Percentiles rank a stretch among this genome's conserved stretches.
phyloP scores from a whole-genome alignment of 2,888 invertebrate species.

The Synanthedon formicaeformis region DNA sequence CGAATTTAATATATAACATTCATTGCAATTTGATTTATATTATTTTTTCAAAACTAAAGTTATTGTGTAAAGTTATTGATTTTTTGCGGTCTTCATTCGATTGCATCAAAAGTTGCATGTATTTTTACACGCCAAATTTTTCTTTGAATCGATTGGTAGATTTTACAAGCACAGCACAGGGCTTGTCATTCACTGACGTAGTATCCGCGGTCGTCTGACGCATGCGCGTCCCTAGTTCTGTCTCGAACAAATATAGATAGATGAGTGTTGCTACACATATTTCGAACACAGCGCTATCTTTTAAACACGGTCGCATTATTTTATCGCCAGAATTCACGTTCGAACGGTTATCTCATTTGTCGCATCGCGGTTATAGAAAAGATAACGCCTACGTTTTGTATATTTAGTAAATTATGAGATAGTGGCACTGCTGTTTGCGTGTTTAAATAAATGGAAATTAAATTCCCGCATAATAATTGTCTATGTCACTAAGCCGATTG shows the following conservation, averaged over 20 bases:
- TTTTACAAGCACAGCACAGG: slow-evolving; percentile 51
- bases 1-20: too few species aligned
- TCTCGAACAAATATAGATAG: slow-evolving; percentile 58
- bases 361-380: slow-evolving; percentile 50
- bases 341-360: slow-evolving; percentile 55
- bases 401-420: slow-evolving; percentile 60
- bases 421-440: slow-evolving; percentile 39
- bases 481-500: slow-evolving; percentile 24
- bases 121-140: slow-evolving; percentile 28
- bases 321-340: slow-evolving; percentile 45
- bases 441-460: slow-evolving; percentile 56
- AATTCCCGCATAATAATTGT: slow-evolving; percentile 44
- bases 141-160: slow-evolving; percentile 62
- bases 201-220: slow-evolving; percentile 46
- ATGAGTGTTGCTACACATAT: slow-evolving; percentile 47
- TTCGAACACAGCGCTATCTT: slow-evolving; percentile 46
- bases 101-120: too few species aligned
- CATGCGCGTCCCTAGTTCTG: slow-evolving; percentile 68
- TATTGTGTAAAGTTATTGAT: too few species aligned
- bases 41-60: too few species aligned
- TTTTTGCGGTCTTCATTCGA: too few species aligned
- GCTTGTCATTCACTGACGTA: slow-evolving; percentile 67
- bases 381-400: slow-evolving; percentile 46
- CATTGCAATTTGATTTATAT: too few species aligned
- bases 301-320: slow-evolving; percentile 51